Evolutionary conservation across 1,140 invertebrate genomes (phyloP).

Genomic region (Panagrolaimus sp.): DNA sequence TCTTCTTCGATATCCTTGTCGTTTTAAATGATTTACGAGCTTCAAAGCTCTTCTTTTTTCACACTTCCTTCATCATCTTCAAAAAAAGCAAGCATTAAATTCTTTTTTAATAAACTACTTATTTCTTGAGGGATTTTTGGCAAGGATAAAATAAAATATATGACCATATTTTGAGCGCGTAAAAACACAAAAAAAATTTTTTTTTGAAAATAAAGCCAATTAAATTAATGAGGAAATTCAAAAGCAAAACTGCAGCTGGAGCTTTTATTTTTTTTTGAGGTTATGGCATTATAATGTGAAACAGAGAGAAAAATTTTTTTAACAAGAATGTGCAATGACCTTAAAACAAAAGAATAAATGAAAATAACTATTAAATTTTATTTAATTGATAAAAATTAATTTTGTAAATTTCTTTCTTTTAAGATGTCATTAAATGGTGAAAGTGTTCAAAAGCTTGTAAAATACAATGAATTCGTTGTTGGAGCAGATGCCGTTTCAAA

Average conservation of each 20-base stretch:
- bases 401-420: slow-evolving; percentile 17
- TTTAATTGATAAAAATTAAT: slow-evolving; percentile 10
- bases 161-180: too few relatives aligned
- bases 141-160: too few relatives aligned
- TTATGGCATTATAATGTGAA: neutral
- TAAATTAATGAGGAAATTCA: slow-evolving; percentile 13
- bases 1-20: too few relatives aligned
- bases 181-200: too few relatives aligned
- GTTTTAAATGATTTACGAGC: too few relatives aligned
- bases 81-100: too few relatives aligned
- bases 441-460: slow-evolving; percentile 14
- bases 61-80: too few relatives aligned
- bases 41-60: too few relatives aligned
- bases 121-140: too few relatives aligned
- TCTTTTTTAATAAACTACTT: too few relatives aligned
- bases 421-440: slow-evolving; percentile 21
- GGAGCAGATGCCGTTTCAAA: slow-evolving; percentile 22
- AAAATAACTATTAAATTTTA: neutral
- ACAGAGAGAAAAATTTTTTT: neutral
- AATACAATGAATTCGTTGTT: slow-evolving; percentile 24
- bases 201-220: slow-evolving; percentile 10
- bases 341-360: neutral
- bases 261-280: slow-evolving; percentile 5
- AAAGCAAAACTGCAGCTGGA: neutral
- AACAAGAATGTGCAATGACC: slow-evolving; percentile 17